Percentiles rank a stretch among this genome's conserved stretches.
Evolutionary conservation across 2,797 vertebrate genomes (phyloP).

Genomic region (Gambelia wislizenii): DNA sequence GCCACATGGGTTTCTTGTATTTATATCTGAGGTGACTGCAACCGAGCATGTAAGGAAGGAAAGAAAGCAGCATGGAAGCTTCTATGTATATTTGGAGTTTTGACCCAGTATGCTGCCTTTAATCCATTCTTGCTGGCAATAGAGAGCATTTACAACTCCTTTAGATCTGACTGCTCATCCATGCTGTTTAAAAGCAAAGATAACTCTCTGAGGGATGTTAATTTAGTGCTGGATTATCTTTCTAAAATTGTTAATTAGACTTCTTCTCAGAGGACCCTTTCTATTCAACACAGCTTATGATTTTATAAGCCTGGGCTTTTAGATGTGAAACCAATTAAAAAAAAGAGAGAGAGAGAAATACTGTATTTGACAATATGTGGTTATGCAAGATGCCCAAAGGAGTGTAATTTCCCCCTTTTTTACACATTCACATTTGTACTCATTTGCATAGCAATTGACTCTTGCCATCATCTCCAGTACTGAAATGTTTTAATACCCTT

Average conservation of each 20-base stretch:
- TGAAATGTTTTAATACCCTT: neutral
- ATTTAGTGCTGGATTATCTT: slow-evolving; percentile 62
- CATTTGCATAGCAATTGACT: rapidly evolving
- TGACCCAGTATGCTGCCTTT: slow-evolving; percentile 1
- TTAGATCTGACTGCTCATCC: slow-evolving; percentile 41
- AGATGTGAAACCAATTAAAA: neutral
- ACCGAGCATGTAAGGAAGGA: neutral
- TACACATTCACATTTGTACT: neutral
- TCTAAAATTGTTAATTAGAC: slow-evolving; percentile 67
- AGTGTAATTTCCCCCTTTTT: neutral
- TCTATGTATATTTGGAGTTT: slow-evolving; percentile 27
- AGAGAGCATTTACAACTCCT: slow-evolving; percentile 40
- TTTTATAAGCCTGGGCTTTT: slow-evolving; percentile 20
- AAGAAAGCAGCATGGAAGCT: slow-evolving; percentile 37
- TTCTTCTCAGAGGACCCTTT: slow-evolving; percentile 54
- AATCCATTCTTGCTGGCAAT: neutral
- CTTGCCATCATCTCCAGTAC: rapidly evolving
- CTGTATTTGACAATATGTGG: slow-evolving; percentile 41
- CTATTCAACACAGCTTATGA: slow-evolving; percentile 51
- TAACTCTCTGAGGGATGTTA: slow-evolving; percentile 58
- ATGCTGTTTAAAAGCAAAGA: slow-evolving; percentile 59
- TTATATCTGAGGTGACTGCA: slow-evolving; percentile 6
- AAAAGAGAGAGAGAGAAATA: slow-evolving; percentile 27
- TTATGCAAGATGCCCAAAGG: neutral
- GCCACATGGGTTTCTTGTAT: slow-evolving; percentile 16